Base-by-base conservation (phyloP, 2,113 vertebrate species). In the Parotia lawesii region DNA sequence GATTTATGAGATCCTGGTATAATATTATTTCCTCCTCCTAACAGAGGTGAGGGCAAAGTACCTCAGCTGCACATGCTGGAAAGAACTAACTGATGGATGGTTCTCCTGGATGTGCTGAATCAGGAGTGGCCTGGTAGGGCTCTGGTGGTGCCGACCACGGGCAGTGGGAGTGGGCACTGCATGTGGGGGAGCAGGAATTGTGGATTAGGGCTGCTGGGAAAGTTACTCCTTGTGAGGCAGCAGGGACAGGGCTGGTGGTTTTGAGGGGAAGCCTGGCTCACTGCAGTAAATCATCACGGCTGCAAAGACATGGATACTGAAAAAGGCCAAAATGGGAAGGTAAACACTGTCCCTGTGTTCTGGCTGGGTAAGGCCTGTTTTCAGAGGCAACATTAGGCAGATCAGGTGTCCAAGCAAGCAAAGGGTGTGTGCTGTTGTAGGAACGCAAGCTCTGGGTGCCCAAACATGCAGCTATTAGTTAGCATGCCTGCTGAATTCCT, bases 391-490 rank as follows among this genome's bases (percentile, higher is more conserved):
- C 90, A 92, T 85, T 91, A 95, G 93, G 85, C 90, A 90, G 89
- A 93, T 50, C 54, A 93, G 85, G 88, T 94, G 96, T 97, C 95
- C 96, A 96, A 97, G 97, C 60, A 95, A 96, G 88, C 61, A 97
- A 92, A 97, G 96, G 97, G 97, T 94, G 96, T 97, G 96, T 97
- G 85, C 85, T 95, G 35, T 42, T 94, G 47, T 67, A 94, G 85
- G 90, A 96, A 94, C 81, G 60, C 92, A 83, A 94, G 82, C 75
- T 97, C 95, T 81, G 94, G 94, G 86, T 98, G 96, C 76, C 97
- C 93, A 97, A 98, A 98, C 97, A 97, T 50, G 93, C 96, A 98
- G 94, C 94, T 97, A 93, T 97, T 97, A 96, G 86, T 96, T 97
- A 87, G 94, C 97, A 97, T 91, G 86, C 93, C 95, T 95, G 76